Conservation (phyloP, 2,888 invertebrate genomes). For the Entomobrya proxima region DNA sequence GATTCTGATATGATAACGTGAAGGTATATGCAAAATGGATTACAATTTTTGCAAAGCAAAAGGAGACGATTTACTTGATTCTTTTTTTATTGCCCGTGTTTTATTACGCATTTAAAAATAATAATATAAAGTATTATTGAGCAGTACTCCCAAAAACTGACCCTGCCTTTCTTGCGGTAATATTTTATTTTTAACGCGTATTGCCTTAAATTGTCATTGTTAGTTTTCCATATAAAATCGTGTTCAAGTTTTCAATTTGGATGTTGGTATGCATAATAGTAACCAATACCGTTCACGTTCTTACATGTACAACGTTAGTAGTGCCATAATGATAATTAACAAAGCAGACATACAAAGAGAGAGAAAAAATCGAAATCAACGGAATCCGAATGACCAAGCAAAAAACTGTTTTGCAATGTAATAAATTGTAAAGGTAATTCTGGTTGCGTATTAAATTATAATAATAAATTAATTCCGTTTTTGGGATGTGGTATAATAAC, state of each 20-base stretch:
- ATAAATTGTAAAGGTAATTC: not conserved
- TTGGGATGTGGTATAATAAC: constrained; percentile 31
- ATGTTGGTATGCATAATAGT: too few relatives aligned
- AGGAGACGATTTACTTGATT: constrained; percentile 21
- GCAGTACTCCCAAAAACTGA: not conserved
- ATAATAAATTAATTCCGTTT: constrained; percentile 64
- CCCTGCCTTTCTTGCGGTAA: not conserved
- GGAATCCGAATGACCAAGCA: constrained; percentile 64
- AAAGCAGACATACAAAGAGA: too few relatives aligned
- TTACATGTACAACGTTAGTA: not conserved
- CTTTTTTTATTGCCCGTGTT: constrained; percentile 35
- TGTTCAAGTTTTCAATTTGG: too few relatives aligned
- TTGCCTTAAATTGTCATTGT: too few relatives aligned
- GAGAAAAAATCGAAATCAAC: too few relatives aligned
- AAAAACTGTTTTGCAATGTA: too few relatives aligned
- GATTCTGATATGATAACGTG: too few relatives aligned
- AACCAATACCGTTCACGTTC: too few relatives aligned
- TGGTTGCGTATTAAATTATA: constrained; percentile 8
- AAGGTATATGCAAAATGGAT: constrained; percentile 1
- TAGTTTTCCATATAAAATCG: too few relatives aligned
- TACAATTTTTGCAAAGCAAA: too few relatives aligned
- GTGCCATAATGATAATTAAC: not conserved
- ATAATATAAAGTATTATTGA: not conserved
- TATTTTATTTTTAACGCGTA: too few relatives aligned
- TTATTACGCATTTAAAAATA: too few relatives aligned